Evolutionary conservation across 92 coral and sea anemone genomes (phyloP), one percentile per base, ranked within the genome.

Genomic region (Porites divaricata): DNA sequence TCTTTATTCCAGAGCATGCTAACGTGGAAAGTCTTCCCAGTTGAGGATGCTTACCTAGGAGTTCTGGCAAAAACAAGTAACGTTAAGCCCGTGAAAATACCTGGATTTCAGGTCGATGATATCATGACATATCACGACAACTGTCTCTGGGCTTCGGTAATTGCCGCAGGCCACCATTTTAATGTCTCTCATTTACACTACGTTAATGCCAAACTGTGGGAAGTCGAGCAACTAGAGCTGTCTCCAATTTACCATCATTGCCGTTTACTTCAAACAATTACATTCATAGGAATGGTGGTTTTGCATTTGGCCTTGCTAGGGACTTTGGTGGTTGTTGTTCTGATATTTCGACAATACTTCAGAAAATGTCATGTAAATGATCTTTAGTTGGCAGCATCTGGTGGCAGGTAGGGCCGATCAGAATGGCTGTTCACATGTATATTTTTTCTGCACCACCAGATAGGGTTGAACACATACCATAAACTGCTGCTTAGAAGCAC

Each of bases 1-100:
- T 11, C 53, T 63, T 20, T 76, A 15, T 76, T 59, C 9, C 16
- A 12, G 21, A 20, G 54, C 10, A 58, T 63, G 70, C 67, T 7
- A n/a, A n/a, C 28, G 17, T 49, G 70, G 68, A 48, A 26, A 48
- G 68, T 45, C 48, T 76, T 76, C 8, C 68, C 81, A 0, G 70
- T 76, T 7, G 81, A 76, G 26, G 81, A 76, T 25, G 81, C 81
- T 14, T 76, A 11, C 24, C 3, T 76, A 57, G 81, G 81, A 57
- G 35, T 76, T 19, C 23, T 76, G 15, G 68, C 70, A n/a, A 13
- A 76, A 1, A 21, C 68, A 59, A 15, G 52, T 57, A 11, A 21
- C 7, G 22, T 76, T 23, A 6, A 59, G 19, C 81, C 81, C 20
- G 53, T 28, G 8, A 59, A 2, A 25, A 59, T 76, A n/a, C 81